Conservation (phyloP, 2,888 invertebrate species). For the Liodrosophila aerea region DNA sequence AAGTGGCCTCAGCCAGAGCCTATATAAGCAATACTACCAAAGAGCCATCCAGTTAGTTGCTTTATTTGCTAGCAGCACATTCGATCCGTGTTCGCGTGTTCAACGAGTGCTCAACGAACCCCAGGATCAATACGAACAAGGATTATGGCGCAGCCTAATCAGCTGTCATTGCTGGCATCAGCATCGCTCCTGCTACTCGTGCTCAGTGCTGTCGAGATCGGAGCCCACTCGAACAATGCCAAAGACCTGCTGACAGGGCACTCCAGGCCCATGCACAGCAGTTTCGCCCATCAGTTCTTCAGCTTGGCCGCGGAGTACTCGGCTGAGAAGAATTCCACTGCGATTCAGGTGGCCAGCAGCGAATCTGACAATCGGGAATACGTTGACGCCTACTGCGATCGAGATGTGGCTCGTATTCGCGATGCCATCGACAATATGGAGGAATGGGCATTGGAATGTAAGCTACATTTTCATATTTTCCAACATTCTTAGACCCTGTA, state of each 20-base stretch:
- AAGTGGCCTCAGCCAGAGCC: conserved; percentile 33
- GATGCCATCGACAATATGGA: conserved; percentile 67
- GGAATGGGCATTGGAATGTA: conserved; percentile 81
- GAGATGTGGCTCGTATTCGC: conserved; percentile 68
- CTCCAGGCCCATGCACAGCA: conserved; percentile 62
- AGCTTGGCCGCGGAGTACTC: conserved; percentile 49
- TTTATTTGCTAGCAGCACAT: conserved; percentile 1
- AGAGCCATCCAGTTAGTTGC: conserved; percentile 44
- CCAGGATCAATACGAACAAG: conserved; percentile 1
- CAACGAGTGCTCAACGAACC: conserved; percentile 3
- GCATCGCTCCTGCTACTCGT: conserved; percentile 35
- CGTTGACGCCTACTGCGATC: conserved; percentile 57
- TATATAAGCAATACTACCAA: conserved; percentile 51
- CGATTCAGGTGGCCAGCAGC: conserved; percentile 14
- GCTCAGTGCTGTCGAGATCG: background rate
- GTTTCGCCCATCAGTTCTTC: conserved; percentile 76
- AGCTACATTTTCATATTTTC: conserved; percentile 37
- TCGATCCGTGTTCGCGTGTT: conserved; percentile 28
- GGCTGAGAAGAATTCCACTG: conserved; percentile 23
- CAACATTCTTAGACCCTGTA: too few species aligned
- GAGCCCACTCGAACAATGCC: conserved; percentile 7
- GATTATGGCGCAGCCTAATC: conserved; percentile 42
- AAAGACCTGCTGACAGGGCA: conserved; percentile 46
- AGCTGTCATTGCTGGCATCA: conserved; percentile 20
- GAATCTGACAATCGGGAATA: conserved; percentile 35